Base-by-base conservation (phyloP, 37 sponge, comb jelly and placozoan genomes). In the Aplysina aerophoba region DNA sequence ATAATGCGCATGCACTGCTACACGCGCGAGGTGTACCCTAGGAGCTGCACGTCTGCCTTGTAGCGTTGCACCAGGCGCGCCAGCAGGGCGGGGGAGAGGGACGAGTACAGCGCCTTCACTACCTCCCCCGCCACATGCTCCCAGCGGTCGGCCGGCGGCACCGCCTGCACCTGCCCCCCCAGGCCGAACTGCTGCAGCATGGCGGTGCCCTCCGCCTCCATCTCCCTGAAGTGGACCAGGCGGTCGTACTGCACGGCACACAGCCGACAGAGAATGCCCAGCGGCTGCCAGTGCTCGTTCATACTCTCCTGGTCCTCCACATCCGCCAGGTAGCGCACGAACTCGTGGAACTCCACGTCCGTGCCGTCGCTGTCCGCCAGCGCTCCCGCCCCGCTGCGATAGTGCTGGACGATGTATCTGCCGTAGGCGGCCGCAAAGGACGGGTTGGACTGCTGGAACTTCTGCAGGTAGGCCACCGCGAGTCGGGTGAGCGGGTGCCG, bases 231-330 rank as follows among this genome's bases (percentile, higher is more conserved):
- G 72, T 87, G 87, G 20, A 87, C 40, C 22, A 79, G 34, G 20
- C n/a, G 27, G 55, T 80, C 71, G 25, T 87, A 87, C 4, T 55
- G 64, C 5, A 87, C 36, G 14, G 60, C 81, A 50, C 87, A 87
- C 0, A 71, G 87, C 27, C 54, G 56, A 31, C 87, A 87, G 17
- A 87, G 59, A 0, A 61, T 19, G 5, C 80, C 69, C 39, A 87
- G 39, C 20, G 87, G 87, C 38, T 68, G 87, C 87, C 87, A 87
- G 59, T 87, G 87, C 66, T 87, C 87, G 39, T 87, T 87, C 87
- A 80, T 87, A 34, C 37, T 41, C 25, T 50, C 71, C 1, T 36
- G 20, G 21, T 66, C 57, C 4, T 8, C 40, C 24, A 44, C 40
- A 8, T n/a, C 24, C 54, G 73, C 15, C 25, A 87, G 21, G 78